A percentile compares a stretch with the other conserved stretches of the same genome.
These are phyloP conservation scores for Holacanthus passer DNA, from an alignment of 2,113 vertebrate genomes.

Conservation along the genomic window DNA sequence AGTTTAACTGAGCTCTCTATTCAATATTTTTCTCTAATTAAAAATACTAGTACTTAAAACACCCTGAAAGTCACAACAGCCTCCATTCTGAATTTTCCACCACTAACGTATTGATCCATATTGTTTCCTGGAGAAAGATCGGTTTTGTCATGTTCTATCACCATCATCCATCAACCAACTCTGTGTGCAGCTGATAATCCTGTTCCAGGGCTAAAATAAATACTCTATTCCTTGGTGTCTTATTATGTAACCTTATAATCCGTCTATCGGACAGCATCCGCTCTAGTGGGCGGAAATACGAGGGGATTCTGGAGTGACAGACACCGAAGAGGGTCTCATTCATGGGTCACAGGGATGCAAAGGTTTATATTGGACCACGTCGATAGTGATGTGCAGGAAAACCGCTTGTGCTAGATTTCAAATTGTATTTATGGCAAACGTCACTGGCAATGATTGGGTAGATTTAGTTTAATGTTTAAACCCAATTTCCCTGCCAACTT, in stretches of 20 bases:
- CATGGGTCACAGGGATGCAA: background rate
- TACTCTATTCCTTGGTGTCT: slow-evolving; percentile 66
- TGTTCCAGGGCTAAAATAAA: slow-evolving; percentile 64
- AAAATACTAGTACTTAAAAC: background rate
- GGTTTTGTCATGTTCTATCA: background rate
- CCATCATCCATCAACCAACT: slow-evolving; percentile 44
- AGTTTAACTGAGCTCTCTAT: background rate
- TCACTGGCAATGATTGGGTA: background rate
- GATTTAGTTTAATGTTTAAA: slow-evolving; percentile 13
- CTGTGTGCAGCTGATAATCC: slow-evolving; percentile 64
- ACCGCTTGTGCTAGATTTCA: background rate
- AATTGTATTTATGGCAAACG: too few relatives aligned
- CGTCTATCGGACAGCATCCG: slow-evolving; percentile 52
- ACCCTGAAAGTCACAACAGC: background rate
- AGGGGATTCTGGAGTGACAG: slow-evolving; percentile 13
- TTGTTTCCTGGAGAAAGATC: slow-evolving; percentile 1
- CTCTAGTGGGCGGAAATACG: slow-evolving; percentile 7
- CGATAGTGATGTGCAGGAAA: background rate
- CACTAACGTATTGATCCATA: background rate
- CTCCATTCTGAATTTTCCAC: background rate
- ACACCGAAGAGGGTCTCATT: slow-evolving; percentile 1
- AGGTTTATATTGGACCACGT: background rate
- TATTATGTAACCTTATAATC: slow-evolving; percentile 78
- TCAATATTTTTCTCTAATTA: background rate
- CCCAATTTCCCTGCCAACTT: slow-evolving; percentile 13